Conservation (phyloP, 2,888 invertebrate species). For the Caenorhabditis afra region DNA sequence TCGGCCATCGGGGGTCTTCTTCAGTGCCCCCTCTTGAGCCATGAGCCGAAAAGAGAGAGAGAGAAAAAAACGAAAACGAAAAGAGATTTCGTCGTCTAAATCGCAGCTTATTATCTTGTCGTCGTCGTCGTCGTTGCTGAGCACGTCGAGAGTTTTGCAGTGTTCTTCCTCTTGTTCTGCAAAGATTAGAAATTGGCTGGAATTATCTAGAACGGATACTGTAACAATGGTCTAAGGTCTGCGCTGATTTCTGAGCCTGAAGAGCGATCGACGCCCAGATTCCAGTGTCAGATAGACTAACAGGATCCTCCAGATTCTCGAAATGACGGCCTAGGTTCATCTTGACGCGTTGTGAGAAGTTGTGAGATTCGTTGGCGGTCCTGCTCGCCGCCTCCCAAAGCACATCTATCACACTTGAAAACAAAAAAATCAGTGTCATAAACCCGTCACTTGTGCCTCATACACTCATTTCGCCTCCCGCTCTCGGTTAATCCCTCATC, state of each 20-base stretch:
- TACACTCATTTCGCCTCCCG: no score
- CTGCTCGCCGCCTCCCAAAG: not conserved
- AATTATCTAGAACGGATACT: no score
- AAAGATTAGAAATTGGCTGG: not conserved
- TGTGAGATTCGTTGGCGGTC: not conserved
- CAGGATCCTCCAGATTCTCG: not conserved
- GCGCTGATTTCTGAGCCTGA: no score
- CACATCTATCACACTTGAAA: constrained; percentile 27
- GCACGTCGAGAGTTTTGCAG: no score
- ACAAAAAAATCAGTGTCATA: constrained; percentile 19
- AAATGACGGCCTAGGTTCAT: no score
- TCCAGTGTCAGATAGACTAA: no score
- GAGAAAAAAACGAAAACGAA: constrained; percentile 16
- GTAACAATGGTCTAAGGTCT: no score
- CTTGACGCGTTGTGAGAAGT: no score
- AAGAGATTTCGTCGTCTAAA: constrained; percentile 23
- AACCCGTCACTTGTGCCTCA: not conserved
- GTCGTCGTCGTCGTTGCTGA: not conserved
- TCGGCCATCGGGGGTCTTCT: constrained; percentile 14
- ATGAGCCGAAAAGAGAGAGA: constrained; percentile 24
- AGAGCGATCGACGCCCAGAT: no score
- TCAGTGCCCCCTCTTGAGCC: constrained; percentile 11
- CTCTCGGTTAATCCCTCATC: not conserved
- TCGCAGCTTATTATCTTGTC: constrained; percentile 43
- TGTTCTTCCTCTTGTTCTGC: no score